Evolutionary conservation across 2,113 vertebrate species (phyloP).

Genomic region (Sialia sialis): DNA sequence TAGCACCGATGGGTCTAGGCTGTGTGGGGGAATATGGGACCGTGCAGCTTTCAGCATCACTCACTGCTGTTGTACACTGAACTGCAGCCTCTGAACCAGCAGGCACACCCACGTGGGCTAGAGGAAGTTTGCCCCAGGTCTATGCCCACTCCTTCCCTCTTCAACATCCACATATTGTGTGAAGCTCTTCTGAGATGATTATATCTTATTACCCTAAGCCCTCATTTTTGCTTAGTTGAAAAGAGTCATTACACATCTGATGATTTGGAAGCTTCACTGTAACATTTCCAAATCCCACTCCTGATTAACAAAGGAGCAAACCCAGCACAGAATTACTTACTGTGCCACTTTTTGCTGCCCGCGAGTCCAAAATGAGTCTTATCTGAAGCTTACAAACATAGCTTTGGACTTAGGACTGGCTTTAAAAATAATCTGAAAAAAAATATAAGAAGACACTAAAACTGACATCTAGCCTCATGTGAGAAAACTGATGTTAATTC

Average conservation of each 20-base stretch:
- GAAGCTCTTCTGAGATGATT: neutral
- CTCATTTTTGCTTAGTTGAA: neutral
- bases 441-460: neutral
- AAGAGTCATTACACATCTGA: neutral
- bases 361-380: neutral
- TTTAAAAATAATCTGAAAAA: neutral
- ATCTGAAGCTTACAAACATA: neutral
- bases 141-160: neutral
- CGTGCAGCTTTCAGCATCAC: neutral
- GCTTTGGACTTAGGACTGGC: neutral
- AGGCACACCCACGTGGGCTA: neutral
- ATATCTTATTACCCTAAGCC: neutral
- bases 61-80: rapidly evolving
- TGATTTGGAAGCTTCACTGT: neutral
- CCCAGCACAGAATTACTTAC: neutral
- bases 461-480: neutral
- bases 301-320: neutral
- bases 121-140: neutral
- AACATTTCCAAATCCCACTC: neutral
- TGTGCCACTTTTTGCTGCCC: neutral
- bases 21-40: neutral
- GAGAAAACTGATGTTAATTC: neutral
- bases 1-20: neutral
- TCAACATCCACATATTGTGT: neutral
- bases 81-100: neutral